These are phyloP conservation scores for Patella pellucida DNA, from an alignment of 2,888 invertebrate genomes.

Conservation along the genomic window DNA sequence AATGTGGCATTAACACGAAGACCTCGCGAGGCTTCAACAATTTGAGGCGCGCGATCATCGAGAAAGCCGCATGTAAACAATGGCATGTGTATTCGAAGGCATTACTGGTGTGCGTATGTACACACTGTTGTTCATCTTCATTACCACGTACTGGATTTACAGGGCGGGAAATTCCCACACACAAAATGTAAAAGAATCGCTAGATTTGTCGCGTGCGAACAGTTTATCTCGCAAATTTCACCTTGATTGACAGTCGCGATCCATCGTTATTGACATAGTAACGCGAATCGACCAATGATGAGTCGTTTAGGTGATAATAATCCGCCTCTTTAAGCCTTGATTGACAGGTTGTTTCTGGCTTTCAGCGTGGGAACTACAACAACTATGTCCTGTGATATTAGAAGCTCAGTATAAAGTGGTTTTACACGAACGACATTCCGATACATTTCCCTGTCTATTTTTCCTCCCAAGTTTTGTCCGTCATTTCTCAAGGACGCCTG, in stretches of 20 bases:
- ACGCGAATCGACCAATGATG: slow-evolving; percentile 2
- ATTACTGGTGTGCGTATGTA: slow-evolving; percentile 10
- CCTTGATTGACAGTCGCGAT: slow-evolving; percentile 19
- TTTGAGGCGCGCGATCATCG: slow-evolving; percentile 10
- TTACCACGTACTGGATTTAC: slow-evolving; percentile 19
- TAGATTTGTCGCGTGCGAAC: slow-evolving; percentile 22
- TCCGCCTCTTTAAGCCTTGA: neutral
- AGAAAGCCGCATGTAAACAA: neutral
- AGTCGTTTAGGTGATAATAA: neutral
- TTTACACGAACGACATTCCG: slow-evolving; percentile 6
- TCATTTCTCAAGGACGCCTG: neutral
- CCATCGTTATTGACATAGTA: neutral
- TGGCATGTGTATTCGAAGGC: slow-evolving; percentile 3
- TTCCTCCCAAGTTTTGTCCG: neutral
- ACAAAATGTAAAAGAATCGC: slow-evolving; percentile 17
- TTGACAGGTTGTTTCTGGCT: slow-evolving; percentile 7
- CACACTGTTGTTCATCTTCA: slow-evolving; percentile 13
- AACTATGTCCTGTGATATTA: slow-evolving; percentile 2
- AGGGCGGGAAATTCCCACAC: slow-evolving; percentile 31
- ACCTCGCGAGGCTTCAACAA: slow-evolving; percentile 8
- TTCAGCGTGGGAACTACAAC: slow-evolving; percentile 7
- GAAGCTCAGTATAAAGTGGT: slow-evolving; percentile 8
- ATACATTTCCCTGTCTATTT: slow-evolving; percentile 3
- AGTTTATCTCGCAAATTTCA: slow-evolving; percentile 25
- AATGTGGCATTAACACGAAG: slow-evolving; percentile 9